phyloP scores from a whole-genome alignment of 2,888 invertebrate species.

The Eulithis testata region DNA sequence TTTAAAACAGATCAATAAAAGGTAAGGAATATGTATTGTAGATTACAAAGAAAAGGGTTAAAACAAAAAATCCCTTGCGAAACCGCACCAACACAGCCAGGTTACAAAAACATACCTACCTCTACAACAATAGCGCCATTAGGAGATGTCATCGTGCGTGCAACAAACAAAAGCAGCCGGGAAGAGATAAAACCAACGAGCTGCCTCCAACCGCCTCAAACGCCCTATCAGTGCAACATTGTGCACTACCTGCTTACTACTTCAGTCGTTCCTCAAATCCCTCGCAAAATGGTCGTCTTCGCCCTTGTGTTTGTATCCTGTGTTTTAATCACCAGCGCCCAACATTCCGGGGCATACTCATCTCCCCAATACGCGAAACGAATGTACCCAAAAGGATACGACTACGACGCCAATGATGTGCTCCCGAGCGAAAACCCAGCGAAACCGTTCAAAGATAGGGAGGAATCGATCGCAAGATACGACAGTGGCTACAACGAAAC shows the following conservation, averaged over 20 bases:
- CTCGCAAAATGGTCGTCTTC: conserved; percentile 64
- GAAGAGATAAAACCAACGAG: conserved; percentile 79
- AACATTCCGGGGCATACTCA: conserved; percentile 80
- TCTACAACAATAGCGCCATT: conserved; percentile 78
- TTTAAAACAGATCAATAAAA: too few species aligned
- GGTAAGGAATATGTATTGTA: too few species aligned
- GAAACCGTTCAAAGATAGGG: conserved; percentile 57
- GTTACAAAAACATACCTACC: conserved; percentile 45
- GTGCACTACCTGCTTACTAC: conserved; percentile 64
- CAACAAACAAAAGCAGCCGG: conserved; percentile 75
- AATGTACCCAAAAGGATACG: conserved; percentile 68
- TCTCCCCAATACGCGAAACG: conserved; percentile 82
- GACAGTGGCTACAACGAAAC: conserved; percentile 63
- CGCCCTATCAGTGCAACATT: conserved; percentile 57
- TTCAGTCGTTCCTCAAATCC: conserved; percentile 55
- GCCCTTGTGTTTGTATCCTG: conserved; percentile 55
- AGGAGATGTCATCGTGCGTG: conserved; percentile 81
- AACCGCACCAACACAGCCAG: conserved; percentile 29
- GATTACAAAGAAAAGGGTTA: background rate
- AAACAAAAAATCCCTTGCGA: conserved; percentile 38
- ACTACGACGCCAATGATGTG: conserved; percentile 61
- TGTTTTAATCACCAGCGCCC: conserved; percentile 52
- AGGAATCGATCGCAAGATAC: conserved; percentile 59
- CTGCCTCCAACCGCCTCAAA: conserved; percentile 57
- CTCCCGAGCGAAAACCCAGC: conserved; percentile 68